A percentile compares a stretch with the other conserved stretches of the same genome.
These are phyloP conservation scores for Chelonus formosanus DNA, from an alignment of 2,888 invertebrate species.

Conservation along the genomic window DNA sequence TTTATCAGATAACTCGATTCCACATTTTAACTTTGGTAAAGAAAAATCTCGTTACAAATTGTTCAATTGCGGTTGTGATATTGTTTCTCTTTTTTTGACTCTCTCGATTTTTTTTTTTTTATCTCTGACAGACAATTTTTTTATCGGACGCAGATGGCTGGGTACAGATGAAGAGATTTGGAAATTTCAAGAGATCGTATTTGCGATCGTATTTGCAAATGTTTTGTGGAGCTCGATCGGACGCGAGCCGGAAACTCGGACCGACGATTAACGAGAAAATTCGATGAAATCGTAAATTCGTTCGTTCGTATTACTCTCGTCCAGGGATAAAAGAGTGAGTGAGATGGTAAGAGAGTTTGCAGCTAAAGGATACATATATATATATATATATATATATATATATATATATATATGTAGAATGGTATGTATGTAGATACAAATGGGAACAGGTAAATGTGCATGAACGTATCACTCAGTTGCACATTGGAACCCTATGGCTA, in stretches of 20 bases:
- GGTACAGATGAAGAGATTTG: slow-evolving; percentile 31
- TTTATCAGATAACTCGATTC: not conserved
- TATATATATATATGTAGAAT: slow-evolving; percentile 22
- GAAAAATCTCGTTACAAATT: slow-evolving; percentile 7
- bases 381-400: slow-evolving; percentile 33
- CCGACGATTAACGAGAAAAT: slow-evolving; percentile 57
- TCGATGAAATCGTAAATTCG: slow-evolving; percentile 58
- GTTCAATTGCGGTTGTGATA: slow-evolving; percentile 12
- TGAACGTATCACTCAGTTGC: slow-evolving; percentile 20
- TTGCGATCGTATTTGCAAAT: slow-evolving; percentile 33
- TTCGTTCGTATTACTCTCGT: slow-evolving; percentile 28
- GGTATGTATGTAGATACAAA: slow-evolving; percentile 4
- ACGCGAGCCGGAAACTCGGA: slow-evolving; percentile 47
- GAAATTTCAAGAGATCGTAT: slow-evolving; percentile 33
- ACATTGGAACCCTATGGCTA: slow-evolving; percentile 15
- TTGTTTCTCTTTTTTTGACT: slow-evolving; percentile 19
- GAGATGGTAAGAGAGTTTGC: not conserved
- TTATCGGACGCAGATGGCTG: slow-evolving; percentile 25
- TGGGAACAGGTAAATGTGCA: slow-evolving; percentile 9
- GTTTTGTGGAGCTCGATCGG: slow-evolving; percentile 40
- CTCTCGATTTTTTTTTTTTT: slow-evolving; percentile 20
- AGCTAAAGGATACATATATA: slow-evolving; percentile 31
- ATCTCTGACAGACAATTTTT: slow-evolving; percentile 13
- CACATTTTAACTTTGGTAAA: not conserved
- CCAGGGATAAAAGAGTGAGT: too few relatives aligned